Conservation (phyloP, 1,140 invertebrate genomes). For the Rhopalosiphum padi region DNA sequence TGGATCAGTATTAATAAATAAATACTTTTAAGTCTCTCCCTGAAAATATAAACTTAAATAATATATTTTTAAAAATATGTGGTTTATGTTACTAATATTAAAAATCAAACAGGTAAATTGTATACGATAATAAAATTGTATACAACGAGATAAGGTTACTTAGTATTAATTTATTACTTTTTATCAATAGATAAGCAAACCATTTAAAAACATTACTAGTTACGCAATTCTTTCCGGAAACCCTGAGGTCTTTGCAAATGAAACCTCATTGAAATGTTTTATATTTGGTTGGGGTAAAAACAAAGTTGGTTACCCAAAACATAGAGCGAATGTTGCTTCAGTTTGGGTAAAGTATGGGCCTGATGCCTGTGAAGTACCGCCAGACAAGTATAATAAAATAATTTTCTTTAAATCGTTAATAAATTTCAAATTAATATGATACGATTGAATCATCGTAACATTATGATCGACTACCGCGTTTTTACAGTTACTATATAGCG, state of each 20-base stretch:
- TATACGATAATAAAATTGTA: not conserved
- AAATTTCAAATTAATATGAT: not conserved
- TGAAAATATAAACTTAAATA: too few relatives aligned
- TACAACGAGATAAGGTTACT: not conserved
- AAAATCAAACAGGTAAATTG: not conserved
- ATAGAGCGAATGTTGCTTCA: not conserved
- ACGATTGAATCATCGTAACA: not conserved
- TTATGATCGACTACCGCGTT: not conserved
- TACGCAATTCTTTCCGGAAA: not conserved
- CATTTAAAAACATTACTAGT: slow-evolving; percentile 7
- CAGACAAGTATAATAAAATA: slow-evolving; percentile 33
- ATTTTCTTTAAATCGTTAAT: not conserved
- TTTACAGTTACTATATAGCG: not conserved
- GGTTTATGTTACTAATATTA: not conserved
- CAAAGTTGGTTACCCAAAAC: not conserved
- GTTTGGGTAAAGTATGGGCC: slow-evolving; percentile 37
- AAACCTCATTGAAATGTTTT: not conserved
- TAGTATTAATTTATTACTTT: not conserved
- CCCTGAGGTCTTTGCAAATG: not conserved
- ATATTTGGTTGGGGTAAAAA: slow-evolving; percentile 48
- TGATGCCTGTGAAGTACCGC: slow-evolving; percentile 20
- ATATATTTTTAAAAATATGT: too few relatives aligned
- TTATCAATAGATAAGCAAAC: not conserved
- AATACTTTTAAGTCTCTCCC: not conserved
- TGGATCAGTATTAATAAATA: not conserved